Evolutionary conservation across 2,888 invertebrate species (phyloP).

Genomic region (Subacronicta megacephala): DNA sequence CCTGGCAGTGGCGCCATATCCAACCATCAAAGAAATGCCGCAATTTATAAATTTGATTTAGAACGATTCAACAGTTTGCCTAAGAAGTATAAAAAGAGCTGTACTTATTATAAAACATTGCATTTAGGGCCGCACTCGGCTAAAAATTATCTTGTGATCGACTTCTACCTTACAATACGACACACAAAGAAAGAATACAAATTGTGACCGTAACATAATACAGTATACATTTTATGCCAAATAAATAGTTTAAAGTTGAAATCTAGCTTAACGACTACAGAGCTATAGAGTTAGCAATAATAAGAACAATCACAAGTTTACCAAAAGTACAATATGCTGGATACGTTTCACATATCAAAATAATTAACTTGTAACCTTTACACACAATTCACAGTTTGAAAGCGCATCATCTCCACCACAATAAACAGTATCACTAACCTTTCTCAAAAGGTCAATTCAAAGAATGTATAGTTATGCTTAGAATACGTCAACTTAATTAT

Average conservation of each 20-base stretch:
- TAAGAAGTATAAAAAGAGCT: constrained; percentile 45
- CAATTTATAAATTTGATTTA: constrained; percentile 33
- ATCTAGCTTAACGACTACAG: constrained; percentile 86
- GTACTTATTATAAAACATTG: constrained; percentile 50
- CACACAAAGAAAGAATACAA: constrained; percentile 55
- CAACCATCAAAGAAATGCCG: constrained; percentile 38
- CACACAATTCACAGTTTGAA: constrained; percentile 74
- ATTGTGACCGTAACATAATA: constrained; percentile 79
- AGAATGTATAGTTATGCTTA: constrained; percentile 89
- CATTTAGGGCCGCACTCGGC: constrained; percentile 44
- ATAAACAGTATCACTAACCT: constrained; percentile 89
- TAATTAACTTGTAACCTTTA: constrained; percentile 75
- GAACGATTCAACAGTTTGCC: constrained; percentile 39
- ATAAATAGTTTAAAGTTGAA: constrained; percentile 80
- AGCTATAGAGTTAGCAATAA: constrained; percentile 82
- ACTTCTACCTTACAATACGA: constrained; percentile 43
- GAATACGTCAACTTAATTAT: constrained; percentile 82
- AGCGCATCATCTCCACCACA: constrained; percentile 80
- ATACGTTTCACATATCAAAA: constrained; percentile 78
- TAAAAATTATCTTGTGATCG: constrained; percentile 29
- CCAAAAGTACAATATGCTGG: constrained; percentile 70
- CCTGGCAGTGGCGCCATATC: constrained; percentile 53
- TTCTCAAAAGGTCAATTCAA: constrained; percentile 87
- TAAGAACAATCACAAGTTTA: constrained; percentile 85
- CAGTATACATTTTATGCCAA: constrained; percentile 68